phyloP scores from a whole-genome alignment of 2,888 invertebrate genomes.

The Archaeoteleia sp. region DNA sequence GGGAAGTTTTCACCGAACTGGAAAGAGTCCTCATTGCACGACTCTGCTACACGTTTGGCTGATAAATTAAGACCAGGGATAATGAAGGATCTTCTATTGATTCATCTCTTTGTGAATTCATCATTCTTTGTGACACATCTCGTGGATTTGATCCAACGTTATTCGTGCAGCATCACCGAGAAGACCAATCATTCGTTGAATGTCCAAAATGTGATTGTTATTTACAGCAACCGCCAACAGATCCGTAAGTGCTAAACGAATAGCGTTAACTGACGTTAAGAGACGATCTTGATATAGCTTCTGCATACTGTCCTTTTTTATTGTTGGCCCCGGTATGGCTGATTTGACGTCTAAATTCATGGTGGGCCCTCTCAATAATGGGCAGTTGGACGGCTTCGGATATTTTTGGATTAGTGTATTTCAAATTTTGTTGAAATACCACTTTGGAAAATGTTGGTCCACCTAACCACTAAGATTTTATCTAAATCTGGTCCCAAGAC shows the following conservation, averaged over 20 bases:
- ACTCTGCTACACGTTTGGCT: background rate
- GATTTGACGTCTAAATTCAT: constrained; percentile 7
- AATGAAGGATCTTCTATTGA: background rate
- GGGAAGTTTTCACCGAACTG: background rate
- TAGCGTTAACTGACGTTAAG: background rate
- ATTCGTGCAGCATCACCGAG: constrained; percentile 1
- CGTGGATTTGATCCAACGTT: background rate
- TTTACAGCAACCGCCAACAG: background rate
- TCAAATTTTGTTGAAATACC: background rate
- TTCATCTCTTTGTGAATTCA: too few species aligned
- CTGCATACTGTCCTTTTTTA: background rate
- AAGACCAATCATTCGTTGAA: background rate
- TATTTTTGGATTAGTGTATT: constrained; percentile 3
- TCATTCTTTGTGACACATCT: too few species aligned
- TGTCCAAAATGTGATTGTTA: background rate
- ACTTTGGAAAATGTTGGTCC: background rate
- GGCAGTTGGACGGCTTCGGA: background rate
- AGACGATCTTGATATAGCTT: background rate
- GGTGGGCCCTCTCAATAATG: background rate
- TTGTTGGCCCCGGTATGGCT: background rate
- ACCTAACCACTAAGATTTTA: background rate
- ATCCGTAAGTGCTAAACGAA: background rate
- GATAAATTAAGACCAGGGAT: background rate
- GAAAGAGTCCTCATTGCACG: background rate
- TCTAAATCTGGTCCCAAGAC: background rate